Conservation (phyloP, 2,888 invertebrate genomes). For the Agriotes lineatus region DNA sequence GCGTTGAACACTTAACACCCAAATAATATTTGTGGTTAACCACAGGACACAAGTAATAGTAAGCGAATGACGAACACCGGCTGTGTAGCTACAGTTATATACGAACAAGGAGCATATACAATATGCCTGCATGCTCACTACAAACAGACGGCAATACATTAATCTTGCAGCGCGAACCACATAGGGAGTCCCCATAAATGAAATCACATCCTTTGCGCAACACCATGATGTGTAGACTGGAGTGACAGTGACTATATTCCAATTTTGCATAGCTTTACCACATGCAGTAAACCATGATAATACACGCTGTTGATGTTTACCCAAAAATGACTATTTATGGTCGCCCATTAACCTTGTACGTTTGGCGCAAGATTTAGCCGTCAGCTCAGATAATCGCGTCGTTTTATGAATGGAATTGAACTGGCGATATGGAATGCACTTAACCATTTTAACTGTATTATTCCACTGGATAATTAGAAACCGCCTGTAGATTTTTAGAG, state of each 20-base stretch:
- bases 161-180: constrained; percentile 4
- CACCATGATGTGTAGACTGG: neutral
- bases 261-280: neutral
- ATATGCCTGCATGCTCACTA: constrained; percentile 18
- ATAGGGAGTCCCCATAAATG: constrained; percentile 13
- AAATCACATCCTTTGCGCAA: neutral
- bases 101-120: neutral
- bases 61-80: constrained; percentile 4
- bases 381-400: too few relatives aligned
- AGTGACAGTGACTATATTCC: neutral
- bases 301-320: too few relatives aligned
- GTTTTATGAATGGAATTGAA: too few relatives aligned
- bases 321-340: too few relatives aligned
- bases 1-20: constrained; percentile 2
- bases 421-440: too few relatives aligned
- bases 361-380: too few relatives aligned
- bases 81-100: neutral
- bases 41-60: constrained; percentile 6
- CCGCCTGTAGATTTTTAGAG: too few relatives aligned
- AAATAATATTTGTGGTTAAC: constrained; percentile 21
- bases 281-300: neutral
- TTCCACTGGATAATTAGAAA: too few relatives aligned
- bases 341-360: too few relatives aligned
- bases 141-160: neutral
- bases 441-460: too few relatives aligned